phyloP scores from a whole-genome alignment of 2,113 vertebrate species.

The Holacanthus passer region DNA sequence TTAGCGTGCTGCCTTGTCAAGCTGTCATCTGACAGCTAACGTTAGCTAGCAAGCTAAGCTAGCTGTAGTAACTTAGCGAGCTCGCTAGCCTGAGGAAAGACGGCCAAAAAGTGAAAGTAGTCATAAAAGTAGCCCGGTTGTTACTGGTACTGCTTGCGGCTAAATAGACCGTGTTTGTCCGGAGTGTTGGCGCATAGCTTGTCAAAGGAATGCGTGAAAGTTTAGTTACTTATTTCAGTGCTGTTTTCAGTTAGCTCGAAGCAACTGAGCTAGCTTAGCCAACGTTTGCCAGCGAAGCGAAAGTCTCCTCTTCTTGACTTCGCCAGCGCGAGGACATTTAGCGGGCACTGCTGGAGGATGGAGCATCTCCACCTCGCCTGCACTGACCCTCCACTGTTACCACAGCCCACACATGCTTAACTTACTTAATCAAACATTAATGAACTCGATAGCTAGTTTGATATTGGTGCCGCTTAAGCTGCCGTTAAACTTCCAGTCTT shows the following conservation, averaged over 20 bases:
- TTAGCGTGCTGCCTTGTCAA: constrained; percentile 26
- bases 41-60: constrained; percentile 70
- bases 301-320: constrained; percentile 59
- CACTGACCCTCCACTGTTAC: not conserved
- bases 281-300: constrained; percentile 65
- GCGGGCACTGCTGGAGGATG: constrained; percentile 76
- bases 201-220: not conserved
- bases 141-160: not conserved
- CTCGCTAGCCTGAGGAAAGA: constrained; percentile 60
- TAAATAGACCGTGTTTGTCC: not conserved
- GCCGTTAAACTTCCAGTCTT: constrained; percentile 45
- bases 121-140: constrained; percentile 5
- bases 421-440: rapidly evolving
- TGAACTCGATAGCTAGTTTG: not conserved
- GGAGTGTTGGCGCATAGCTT: not conserved
- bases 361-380: constrained; percentile 49
- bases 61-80: constrained; percentile 68
- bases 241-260: constrained; percentile 67
- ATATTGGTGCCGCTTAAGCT: not conserved
- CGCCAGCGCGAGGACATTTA: constrained; percentile 76
- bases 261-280: constrained; percentile 65
- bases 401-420: too few relatives aligned
- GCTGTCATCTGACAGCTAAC: constrained; percentile 75
- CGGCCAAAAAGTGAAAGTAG: constrained; percentile 68
- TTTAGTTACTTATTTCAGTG: constrained; percentile 46